Base-by-base conservation (phyloP, 1,140 invertebrate species). In the Drosophila prosaltans region DNA sequence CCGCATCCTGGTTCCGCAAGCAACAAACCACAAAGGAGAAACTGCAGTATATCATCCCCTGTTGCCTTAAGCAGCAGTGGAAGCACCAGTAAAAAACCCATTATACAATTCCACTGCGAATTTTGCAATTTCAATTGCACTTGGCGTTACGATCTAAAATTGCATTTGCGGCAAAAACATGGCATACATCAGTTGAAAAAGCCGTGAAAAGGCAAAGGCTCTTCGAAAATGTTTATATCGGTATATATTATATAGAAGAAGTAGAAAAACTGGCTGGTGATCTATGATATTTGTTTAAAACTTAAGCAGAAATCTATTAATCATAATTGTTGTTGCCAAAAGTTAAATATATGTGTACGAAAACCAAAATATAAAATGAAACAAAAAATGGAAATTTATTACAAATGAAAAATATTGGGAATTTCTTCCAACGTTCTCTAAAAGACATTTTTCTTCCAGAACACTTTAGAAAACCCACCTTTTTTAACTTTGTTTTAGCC, bases 101-200 rank as follows among this genome's bases (percentile, higher is more conserved):
- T 77, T 59, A 74, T 75, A 39, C 80, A 88, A 65, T 92, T 92
- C 40, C 78, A 91, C 58, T 92, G 91, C 57, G 91, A 91, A 54
- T 92, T 91, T 67, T 92, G 91, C 62, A 80, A 72, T 55, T 92
- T 92, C 58, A 74, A 70, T 55, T 92, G 91, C 65, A 91, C 90
- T 24, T 92, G 91, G 91, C 90, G 89, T 26, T 92, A 92, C 58
- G 91, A 92, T 73, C 65, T 92, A 36, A 92, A 92, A 63, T 61
- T 92, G 66, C 91, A 92, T 69, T 64, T 92, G 67, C 61, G 91
- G 30, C 91, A 92, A 45, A 92, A 92, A 58, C 91, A 92, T 61
- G 91, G 91, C 60, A 92, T 92, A 60, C 91, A 92, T 72, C 84
- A 89, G 71, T 76, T 91, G 24, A 92, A 92, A 71, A 91, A 91